phyloP scores from a whole-genome alignment of 2,113 vertebrate genomes.

The Colinus virginianus region DNA sequence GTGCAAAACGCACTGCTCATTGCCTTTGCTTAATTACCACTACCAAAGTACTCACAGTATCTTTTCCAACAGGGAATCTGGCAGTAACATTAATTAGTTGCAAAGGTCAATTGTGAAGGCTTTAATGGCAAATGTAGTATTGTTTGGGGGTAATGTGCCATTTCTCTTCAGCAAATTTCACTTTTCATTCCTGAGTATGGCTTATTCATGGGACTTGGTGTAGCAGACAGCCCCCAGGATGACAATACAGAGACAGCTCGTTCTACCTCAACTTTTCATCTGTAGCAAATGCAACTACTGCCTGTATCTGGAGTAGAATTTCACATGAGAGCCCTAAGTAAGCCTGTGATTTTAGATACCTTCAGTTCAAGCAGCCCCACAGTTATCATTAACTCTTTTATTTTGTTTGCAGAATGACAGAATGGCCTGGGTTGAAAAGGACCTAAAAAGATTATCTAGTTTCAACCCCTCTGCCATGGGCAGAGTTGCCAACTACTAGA shows the following conservation, averaged over 20 bases:
- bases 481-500: no score
- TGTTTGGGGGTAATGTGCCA: slow-evolving; percentile 56
- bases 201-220: not conserved
- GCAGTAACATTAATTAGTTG: slow-evolving; percentile 69
- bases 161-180: slow-evolving; percentile 48
- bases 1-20: slow-evolving; percentile 32
- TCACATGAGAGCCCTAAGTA: not conserved
- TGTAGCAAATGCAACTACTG: not conserved
- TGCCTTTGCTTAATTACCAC: slow-evolving; percentile 70
- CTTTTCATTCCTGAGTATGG: slow-evolving; percentile 18
- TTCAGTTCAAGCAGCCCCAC: not conserved
- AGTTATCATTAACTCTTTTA: not conserved
- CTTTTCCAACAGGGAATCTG: slow-evolving; percentile 56
- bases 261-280: slow-evolving; percentile 4
- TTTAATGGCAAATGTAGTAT: slow-evolving; percentile 56
- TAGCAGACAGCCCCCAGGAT: slow-evolving; percentile 29
- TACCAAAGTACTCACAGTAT: slow-evolving; percentile 42
- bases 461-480: no score
- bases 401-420: not conserved
- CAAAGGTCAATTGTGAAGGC: slow-evolving; percentile 68
- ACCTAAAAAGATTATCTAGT: no score
- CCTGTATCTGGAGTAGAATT: not conserved
- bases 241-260: not conserved
- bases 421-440: no score
- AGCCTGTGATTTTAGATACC: not conserved